Conservation (phyloP, 1,140 invertebrate genomes). For the Diabrotica undecimpunctata region DNA sequence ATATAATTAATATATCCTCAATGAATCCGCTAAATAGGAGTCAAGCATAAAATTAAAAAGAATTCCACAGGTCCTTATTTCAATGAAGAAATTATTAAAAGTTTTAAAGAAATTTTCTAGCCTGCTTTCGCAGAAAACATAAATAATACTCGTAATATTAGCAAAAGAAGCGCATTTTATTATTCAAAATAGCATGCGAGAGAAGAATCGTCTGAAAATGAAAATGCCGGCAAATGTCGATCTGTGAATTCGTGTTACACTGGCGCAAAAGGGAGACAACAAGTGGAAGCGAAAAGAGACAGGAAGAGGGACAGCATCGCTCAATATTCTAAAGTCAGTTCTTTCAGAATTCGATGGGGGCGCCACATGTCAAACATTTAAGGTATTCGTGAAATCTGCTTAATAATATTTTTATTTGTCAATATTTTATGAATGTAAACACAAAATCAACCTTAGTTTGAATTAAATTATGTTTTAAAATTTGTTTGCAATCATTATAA, state of each 20-base stretch:
- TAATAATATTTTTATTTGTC: neutral
- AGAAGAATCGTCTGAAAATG: constrained; percentile 19
- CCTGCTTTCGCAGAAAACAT: neutral
- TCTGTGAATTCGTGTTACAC: constrained; percentile 24
- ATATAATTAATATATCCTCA: too few species aligned
- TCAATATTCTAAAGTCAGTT: constrained; percentile 37
- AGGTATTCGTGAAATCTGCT: too few species aligned
- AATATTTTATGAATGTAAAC: neutral
- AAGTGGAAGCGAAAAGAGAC: constrained; percentile 11
- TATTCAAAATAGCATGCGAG: constrained; percentile 20
- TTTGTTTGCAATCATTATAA: too few species aligned
- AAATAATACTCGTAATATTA: constrained; percentile 10
- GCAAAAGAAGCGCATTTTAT: constrained; percentile 16
- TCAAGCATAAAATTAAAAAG: too few species aligned
- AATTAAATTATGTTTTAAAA: too few species aligned
- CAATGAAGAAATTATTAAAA: too few species aligned
- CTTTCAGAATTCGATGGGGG: constrained; percentile 24
- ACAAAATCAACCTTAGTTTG: too few species aligned
- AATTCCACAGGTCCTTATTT: too few species aligned
- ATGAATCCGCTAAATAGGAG: too few species aligned
- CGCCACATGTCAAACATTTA: constrained; percentile 24
- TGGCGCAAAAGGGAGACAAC: constrained; percentile 23
- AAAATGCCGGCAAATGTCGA: constrained; percentile 26
- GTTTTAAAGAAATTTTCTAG: too few species aligned
- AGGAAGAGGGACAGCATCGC: constrained; percentile 21